Evolutionary conservation across 2,888 invertebrate species (phyloP), one percentile per base, ranked within the genome.

Genomic region (Xanthia togata): DNA sequence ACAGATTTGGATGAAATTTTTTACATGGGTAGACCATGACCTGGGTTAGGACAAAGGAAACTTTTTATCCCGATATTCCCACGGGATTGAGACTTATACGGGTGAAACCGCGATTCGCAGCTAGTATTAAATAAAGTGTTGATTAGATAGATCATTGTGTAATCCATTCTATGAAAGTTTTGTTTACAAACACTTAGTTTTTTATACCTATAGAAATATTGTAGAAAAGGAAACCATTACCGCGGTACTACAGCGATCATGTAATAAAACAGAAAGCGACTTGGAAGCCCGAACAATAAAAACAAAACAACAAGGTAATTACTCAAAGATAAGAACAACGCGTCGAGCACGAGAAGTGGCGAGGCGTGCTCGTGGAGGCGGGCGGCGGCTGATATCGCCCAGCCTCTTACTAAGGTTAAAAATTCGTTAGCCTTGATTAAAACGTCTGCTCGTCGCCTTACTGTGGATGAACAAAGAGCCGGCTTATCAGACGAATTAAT

Each of bases 321-420:
- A 94, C 92, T 93, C 92, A 94, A 92, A 94, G 94, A 94, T 93
- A 94, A 93, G 93, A 93, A 90, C 91, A 92, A 91, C 92, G 91
- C 92, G 92, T 91, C 90, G 90, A 89, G 91, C 89, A 90, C 88
- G 89, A 89, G 92, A 93, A 92, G 92, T 91, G 90, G 89, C 91
- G 90, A 92, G 90, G 89, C 90, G 88, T 83, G 89, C 86, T 83
- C 83, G 88, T 83, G 84, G 85, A 74, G 88, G 79, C 83, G 74
- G 78, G 83, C 69, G 83, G 86, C 80, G 85, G 74, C 82, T 70
- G 81, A 80, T 81, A 76, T 76, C 88, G 86, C 88, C 82, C 86
- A 88, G 88, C 83, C 80, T 83, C 84, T 87, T 76, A 88, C 86
- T 87, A 81, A 87, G 89, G 89, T 90, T 91, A 91, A 93, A 93